Evolutionary conservation across 2,797 vertebrate genomes (phyloP), one percentile per base, ranked within the genome.

Genomic region (Enteromius mattozi): DNA sequence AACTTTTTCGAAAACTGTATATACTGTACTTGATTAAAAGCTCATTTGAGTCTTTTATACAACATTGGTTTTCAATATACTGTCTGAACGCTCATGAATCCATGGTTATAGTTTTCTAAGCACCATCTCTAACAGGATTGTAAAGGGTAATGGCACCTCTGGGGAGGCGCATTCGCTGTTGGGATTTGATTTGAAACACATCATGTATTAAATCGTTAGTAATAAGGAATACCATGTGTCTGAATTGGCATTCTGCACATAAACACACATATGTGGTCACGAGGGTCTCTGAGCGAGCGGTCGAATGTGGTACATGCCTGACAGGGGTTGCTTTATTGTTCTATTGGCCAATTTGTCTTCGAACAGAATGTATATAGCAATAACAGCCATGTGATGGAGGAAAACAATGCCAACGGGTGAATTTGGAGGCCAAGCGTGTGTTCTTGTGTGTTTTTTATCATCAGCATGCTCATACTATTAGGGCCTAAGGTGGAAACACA

Each of bases 401-500:
- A 83, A 78, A 78, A 59, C 74, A 56, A 59, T 45, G 63, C 72
- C 63, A 27, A 33, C 2, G 81, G 81, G 59, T 37, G 21, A 30
- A 54, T 65, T 66, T 19, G 27, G 6, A 75, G 30, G 16, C n/a
- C 35, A 77, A 83, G 61, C 66, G 47, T 83, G 59, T 61, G 75
- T 77, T 45, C 21, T 72, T 51, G 3, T 56, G 21, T 51, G n/a
- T 75, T 66, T 14, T 68, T 17, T 59, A 54, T 37, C 65, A 70
- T 66, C 70, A 66, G 69, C 6, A 82, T 42, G 63, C 61, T 59
- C 35, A 45, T 10, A 21, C 75, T 13, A 56, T 84, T 70, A 59
- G 21, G 37, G 27, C 82, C 82, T 70, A 56, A 78, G 74, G 74
- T 78, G 35, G 81, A 69, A 83, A 77, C 61, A 19, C 49, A 69